Percentiles rank a stretch among this genome's conserved stretches.
Conservation (phyloP, 2,888 invertebrate genomes). For the Phyllotreta striolata region DNA sequence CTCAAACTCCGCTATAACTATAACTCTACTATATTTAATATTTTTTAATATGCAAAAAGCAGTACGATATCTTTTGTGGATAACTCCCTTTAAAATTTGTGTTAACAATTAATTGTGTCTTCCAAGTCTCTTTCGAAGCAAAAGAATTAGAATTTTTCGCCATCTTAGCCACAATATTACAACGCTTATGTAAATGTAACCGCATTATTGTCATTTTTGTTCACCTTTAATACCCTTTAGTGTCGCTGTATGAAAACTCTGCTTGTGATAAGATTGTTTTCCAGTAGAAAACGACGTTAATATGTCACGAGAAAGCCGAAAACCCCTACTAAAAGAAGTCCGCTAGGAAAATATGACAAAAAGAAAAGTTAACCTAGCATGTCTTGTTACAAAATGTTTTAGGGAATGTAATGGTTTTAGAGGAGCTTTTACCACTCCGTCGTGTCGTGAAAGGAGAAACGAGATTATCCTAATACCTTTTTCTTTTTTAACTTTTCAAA, state of each 20-base stretch:
- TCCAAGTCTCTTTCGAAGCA: neutral
- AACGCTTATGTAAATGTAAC: slow-evolving; percentile 5
- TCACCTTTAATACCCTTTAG: slow-evolving; percentile 8
- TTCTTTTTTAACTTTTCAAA: slow-evolving; percentile 28
- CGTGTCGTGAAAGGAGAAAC: slow-evolving; percentile 32
- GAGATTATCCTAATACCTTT: slow-evolving; percentile 34
- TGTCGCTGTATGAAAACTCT: slow-evolving; percentile 6
- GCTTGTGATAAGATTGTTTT: slow-evolving; percentile 19
- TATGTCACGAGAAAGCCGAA: slow-evolving; percentile 24
- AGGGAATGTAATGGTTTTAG: slow-evolving; percentile 37
- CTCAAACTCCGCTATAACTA: too few relatives aligned
- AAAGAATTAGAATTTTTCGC: slow-evolving; percentile 1
- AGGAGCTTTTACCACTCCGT: slow-evolving; percentile 37
- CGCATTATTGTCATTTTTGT: slow-evolving; percentile 11
- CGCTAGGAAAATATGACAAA: slow-evolving; percentile 28
- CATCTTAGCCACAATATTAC: slow-evolving; percentile 8
- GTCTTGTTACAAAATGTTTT: slow-evolving; percentile 36
- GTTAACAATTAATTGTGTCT: too few relatives aligned
- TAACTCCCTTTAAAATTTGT: too few relatives aligned
- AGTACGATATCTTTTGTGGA: too few relatives aligned
- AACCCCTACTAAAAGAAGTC: slow-evolving; percentile 26
- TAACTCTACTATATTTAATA: too few relatives aligned
- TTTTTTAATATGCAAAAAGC: too few relatives aligned
- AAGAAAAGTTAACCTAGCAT: slow-evolving; percentile 36
- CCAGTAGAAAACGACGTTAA: slow-evolving; percentile 19